Evolutionary conservation across 2,888 invertebrate genomes (phyloP).

Genomic region (Nomada goodeniana): DNA sequence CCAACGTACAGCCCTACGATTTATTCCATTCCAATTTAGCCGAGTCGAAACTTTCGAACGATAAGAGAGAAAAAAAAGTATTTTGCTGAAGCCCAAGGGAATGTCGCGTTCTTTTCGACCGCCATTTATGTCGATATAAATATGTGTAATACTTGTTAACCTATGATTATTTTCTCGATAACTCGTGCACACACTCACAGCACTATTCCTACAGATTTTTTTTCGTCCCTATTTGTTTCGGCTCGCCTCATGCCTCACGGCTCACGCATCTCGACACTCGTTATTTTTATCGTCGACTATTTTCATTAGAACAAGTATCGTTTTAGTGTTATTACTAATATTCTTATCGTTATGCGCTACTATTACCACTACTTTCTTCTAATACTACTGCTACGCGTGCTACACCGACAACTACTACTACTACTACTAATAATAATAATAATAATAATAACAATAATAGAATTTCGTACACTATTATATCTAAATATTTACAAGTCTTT

Average conservation of each 20-base stretch:
- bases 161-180: not conserved
- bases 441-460: not conserved
- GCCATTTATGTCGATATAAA: constrained; percentile 1
- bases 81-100: not conserved
- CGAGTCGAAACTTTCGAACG: constrained; percentile 24
- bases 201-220: not conserved
- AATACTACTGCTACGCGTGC: not conserved
- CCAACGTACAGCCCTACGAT: constrained; percentile 26
- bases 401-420: not conserved
- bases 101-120: constrained; percentile 24
- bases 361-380: constrained; percentile 4
- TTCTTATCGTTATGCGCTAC: not conserved
- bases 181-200: not conserved
- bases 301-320: not conserved
- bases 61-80: constrained; percentile 22
- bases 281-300: not conserved
- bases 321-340: not conserved
- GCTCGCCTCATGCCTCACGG: not conserved
- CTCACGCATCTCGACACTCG: not conserved
- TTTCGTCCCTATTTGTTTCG: not conserved
- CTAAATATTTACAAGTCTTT: constrained; percentile 37
- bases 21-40: constrained; percentile 15
- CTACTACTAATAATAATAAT: not conserved
- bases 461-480: not conserved
- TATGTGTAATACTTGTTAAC: not conserved